These are phyloP conservation scores for Euborellia annulipes DNA, from an alignment of 1,140 invertebrate genomes.

Conservation along the genomic window DNA sequence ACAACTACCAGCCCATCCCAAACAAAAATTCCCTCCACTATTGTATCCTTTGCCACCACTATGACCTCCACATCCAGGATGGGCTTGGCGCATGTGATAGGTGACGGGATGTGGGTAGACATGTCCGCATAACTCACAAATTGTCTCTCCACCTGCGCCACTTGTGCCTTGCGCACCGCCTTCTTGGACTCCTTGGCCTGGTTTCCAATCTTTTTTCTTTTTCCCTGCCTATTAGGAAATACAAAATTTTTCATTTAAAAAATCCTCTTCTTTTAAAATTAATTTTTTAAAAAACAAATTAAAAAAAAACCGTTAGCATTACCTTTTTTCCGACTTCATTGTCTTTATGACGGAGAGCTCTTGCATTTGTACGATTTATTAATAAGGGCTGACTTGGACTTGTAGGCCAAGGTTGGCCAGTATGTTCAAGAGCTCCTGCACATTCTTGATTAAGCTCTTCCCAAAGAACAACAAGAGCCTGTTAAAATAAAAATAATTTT, in stretches of 20 bases:
- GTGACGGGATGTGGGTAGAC: conserved; percentile 66
- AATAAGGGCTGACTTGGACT: too few relatives aligned
- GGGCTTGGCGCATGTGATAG: conserved; percentile 76
- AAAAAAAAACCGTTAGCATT: background rate
- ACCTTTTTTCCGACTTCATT: too few relatives aligned
- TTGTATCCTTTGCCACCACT: conserved; percentile 82
- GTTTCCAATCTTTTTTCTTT: conserved; percentile 41
- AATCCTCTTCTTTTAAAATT: too few relatives aligned
- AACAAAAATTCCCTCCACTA: conserved; percentile 65
- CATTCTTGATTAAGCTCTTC: conserved; percentile 63
- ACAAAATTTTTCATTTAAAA: too few relatives aligned
- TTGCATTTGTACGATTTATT: too few relatives aligned
- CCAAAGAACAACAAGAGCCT: conserved; percentile 66
- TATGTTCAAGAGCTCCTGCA: background rate
- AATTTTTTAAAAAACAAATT: conserved; percentile 1
- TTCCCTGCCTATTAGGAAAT: conserved; percentile 22
- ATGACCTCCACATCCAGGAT: conserved; percentile 77
- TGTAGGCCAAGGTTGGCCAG: too few relatives aligned
- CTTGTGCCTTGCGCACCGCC: conserved; percentile 1
- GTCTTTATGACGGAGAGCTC: too few relatives aligned
- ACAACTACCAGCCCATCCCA: conserved; percentile 76
- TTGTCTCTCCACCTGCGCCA: conserved; percentile 30
- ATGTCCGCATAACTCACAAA: conserved; percentile 76
- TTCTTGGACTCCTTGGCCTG: conserved; percentile 20
- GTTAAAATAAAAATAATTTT: too few relatives aligned